Evolutionary conservation across 2,797 vertebrate species (phyloP).

Genomic region (Odontamblyopus rebecca): DNA sequence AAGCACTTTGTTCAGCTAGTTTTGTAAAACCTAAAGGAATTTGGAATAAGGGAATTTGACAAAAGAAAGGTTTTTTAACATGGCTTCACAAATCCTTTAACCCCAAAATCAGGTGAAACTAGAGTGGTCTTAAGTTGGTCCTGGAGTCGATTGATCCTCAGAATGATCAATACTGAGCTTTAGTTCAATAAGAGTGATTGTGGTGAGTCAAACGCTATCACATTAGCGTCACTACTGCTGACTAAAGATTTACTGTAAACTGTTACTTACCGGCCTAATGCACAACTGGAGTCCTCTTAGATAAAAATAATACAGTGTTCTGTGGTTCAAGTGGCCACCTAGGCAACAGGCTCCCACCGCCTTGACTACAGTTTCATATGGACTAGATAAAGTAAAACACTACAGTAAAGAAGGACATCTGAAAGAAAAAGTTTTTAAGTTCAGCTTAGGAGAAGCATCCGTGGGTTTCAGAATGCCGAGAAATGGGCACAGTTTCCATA

Average conservation of each 20-base stretch:
- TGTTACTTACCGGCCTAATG: not conserved
- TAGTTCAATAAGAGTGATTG: slow-evolving; percentile 2
- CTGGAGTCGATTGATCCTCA: not conserved
- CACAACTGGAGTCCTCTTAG: not conserved
- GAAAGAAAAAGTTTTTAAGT: too few species aligned
- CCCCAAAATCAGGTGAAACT: slow-evolving; percentile 4
- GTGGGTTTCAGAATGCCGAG: too few species aligned
- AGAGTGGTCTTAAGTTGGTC: not conserved
- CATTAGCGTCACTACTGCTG: slow-evolving; percentile 7
- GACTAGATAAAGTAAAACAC: not conserved
- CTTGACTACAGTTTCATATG: not conserved
- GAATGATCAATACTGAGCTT: slow-evolving; percentile 10
- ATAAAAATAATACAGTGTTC: slow-evolving; percentile 5
- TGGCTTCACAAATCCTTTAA: not conserved
- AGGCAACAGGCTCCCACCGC: not conserved
- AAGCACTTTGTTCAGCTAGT: not conserved
- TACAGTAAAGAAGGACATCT: not conserved
- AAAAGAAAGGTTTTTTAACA: not conserved
- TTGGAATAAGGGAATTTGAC: not conserved
- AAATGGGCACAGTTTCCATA: too few species aligned
- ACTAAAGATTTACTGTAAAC: slow-evolving; percentile 5
- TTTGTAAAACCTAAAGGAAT: not conserved
- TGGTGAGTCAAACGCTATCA: slow-evolving; percentile 1
- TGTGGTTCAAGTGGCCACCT: not conserved
- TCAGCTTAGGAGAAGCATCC: not conserved